A percentile compares a stretch with the other conserved stretches of the same genome.
Evolutionary conservation across 2,113 vertebrate species (phyloP).

Genomic region (Pteronura brasiliensis): DNA sequence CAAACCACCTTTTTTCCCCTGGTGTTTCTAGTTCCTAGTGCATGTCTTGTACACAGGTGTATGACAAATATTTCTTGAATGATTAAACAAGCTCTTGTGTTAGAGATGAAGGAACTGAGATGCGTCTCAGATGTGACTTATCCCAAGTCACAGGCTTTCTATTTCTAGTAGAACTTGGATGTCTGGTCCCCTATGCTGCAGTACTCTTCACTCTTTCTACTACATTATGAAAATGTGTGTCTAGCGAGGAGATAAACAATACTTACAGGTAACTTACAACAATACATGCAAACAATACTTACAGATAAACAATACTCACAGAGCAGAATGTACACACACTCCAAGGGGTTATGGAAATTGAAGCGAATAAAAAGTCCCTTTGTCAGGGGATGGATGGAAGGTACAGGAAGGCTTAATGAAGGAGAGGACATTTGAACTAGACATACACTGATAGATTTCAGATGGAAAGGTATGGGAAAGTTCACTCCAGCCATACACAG

Average conservation of each 20-base stretch:
- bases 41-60: not conserved
- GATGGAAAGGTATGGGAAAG: not conserved
- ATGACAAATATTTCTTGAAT: not conserved
- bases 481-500: not conserved
- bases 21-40: not conserved
- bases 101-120: not conserved
- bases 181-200: not conserved
- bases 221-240: not conserved
- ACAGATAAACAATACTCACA: not conserved
- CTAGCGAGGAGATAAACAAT: not conserved
- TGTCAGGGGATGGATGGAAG: not conserved
- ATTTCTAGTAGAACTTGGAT: not conserved
- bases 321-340: not conserved
- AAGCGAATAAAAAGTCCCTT: not conserved
- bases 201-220: not conserved
- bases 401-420: not conserved
- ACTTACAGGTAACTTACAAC: not conserved
- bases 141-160: not conserved
- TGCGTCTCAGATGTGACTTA: not conserved
- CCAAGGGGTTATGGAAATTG: not conserved
- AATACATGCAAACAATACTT: no score
- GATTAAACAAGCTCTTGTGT: not conserved
- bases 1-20: not conserved
- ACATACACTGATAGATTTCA: not conserved
- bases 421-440: not conserved